A percentile compares a stretch with the other conserved stretches of the same genome.
Conservation (phyloP, 2,888 invertebrate species). For the Plemyria rubiginata region DNA sequence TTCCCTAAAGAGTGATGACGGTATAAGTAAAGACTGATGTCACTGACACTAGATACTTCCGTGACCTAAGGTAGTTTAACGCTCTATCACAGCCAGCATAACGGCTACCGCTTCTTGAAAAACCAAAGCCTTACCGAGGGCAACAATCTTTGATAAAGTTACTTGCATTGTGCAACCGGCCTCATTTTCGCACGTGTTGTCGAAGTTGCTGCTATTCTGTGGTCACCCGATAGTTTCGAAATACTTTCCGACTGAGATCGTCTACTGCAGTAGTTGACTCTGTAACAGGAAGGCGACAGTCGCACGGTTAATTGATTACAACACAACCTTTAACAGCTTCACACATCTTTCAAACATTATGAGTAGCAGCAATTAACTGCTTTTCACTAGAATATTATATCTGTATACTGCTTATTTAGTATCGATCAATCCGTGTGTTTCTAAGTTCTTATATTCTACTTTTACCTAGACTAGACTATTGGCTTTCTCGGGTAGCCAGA, state of each 20-base stretch:
- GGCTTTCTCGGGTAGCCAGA: neutral
- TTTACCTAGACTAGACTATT: too few relatives aligned
- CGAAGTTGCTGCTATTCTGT: constrained; percentile 28
- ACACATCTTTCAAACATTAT: neutral
- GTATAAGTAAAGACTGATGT: neutral
- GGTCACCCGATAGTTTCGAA: constrained; percentile 61
- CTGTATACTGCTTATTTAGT: neutral
- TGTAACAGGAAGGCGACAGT: constrained; percentile 42
- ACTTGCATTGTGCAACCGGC: constrained; percentile 71
- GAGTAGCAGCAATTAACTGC: neutral
- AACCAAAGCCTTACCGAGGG: constrained; percentile 48
- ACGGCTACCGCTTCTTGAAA: neutral
- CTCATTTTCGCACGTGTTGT: constrained; percentile 75
- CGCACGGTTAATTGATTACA: constrained; percentile 36
- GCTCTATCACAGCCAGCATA: neutral
- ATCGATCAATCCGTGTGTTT: neutral
- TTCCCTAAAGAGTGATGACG: neutral
- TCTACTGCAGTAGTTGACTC: constrained; percentile 40
- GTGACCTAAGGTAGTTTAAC: neutral
- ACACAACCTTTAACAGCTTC: constrained; percentile 27
- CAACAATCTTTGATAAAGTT: constrained; percentile 74
- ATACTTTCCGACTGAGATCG: constrained; percentile 59
- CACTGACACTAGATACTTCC: neutral
- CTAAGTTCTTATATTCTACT: too few relatives aligned
- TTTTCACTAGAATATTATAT: neutral